These are phyloP conservation scores for Mythimna vitellina DNA, from an alignment of 2,888 invertebrate species.

Conservation along the genomic window DNA sequence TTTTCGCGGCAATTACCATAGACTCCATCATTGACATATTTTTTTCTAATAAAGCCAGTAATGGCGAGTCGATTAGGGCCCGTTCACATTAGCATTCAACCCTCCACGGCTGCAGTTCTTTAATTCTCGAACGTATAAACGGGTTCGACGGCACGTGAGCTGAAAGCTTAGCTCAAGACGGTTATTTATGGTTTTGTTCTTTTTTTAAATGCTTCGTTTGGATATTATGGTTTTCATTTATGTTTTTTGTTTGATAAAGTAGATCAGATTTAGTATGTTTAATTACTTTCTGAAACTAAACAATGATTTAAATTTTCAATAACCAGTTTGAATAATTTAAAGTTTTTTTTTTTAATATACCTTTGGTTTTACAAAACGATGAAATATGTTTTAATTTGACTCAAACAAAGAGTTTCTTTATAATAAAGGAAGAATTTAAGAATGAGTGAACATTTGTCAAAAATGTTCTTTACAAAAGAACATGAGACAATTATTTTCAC, in stretches of 20 bases:
- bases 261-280: not conserved
- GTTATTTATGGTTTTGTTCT: slow-evolving; percentile 23
- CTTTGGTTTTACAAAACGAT: not conserved
- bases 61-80: slow-evolving; percentile 51
- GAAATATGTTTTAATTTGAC: not conserved
- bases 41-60: slow-evolving; percentile 49
- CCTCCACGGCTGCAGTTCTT: slow-evolving; percentile 71
- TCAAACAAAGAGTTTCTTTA: slow-evolving; percentile 9
- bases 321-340: not conserved
- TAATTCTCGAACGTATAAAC: slow-evolving; percentile 70
- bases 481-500: slow-evolving; percentile 52
- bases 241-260: not conserved
- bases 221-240: not conserved
- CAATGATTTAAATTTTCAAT: too few species aligned
- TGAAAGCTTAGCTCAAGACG: slow-evolving; percentile 51
- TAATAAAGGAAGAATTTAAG: slow-evolving; percentile 30
- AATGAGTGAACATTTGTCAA: slow-evolving; percentile 21
- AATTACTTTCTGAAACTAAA: not conserved
- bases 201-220: not conserved
- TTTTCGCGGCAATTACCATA: slow-evolving; percentile 2
- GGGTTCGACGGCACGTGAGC: slow-evolving; percentile 64
- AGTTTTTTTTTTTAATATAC: too few species aligned
- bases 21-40: slow-evolving; percentile 31
- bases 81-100: slow-evolving; percentile 69
- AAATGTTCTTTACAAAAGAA: slow-evolving; percentile 40